Conservation (phyloP, 2,113 vertebrate species). For the Chionodraco myersi region DNA sequence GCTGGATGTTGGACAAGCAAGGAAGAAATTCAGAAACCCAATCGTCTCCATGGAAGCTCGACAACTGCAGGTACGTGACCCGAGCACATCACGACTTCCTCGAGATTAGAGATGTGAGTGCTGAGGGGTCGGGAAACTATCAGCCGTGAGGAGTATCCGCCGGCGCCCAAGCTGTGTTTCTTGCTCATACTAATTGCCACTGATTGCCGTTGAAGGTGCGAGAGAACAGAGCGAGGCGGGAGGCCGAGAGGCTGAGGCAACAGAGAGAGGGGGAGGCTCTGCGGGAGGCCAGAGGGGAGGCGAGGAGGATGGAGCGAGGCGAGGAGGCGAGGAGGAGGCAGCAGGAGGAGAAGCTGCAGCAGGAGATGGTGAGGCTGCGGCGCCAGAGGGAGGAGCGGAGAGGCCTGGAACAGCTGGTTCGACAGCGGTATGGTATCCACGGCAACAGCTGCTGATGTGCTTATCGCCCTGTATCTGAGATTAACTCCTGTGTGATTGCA, state of each 20-base stretch:
- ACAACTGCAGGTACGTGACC: conserved; percentile 89
- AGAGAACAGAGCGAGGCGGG: conserved; percentile 86
- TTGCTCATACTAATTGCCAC: conserved; percentile 23
- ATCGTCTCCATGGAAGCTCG: conserved; percentile 91
- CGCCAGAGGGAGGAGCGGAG: conserved; percentile 88
- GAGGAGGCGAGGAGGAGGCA: conserved; percentile 83
- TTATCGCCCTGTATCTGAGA: conserved; percentile 1
- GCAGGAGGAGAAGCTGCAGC: conserved; percentile 87
- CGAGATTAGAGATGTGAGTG: background rate
- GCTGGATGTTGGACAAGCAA: conserved; percentile 77
- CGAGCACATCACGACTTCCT: background rate
- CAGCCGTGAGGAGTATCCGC: background rate
- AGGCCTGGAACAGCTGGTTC: conserved; percentile 74
- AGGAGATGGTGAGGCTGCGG: conserved; percentile 89
- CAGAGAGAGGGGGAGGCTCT: conserved; percentile 81
- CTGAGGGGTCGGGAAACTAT: background rate
- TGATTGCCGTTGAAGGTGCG: conserved; percentile 84
- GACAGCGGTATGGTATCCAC: conserved; percentile 82
- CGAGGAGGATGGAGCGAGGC: conserved; percentile 80
- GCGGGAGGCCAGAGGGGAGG: conserved; percentile 82
- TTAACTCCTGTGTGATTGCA: background rate
- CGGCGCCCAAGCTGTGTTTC: background rate
- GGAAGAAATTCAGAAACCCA: conserved; percentile 83
- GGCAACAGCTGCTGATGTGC: background rate
- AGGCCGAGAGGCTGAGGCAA: conserved; percentile 82